Base-by-base conservation (phyloP, 2,888 invertebrate species). In the Yponomeuta sedellus region DNA sequence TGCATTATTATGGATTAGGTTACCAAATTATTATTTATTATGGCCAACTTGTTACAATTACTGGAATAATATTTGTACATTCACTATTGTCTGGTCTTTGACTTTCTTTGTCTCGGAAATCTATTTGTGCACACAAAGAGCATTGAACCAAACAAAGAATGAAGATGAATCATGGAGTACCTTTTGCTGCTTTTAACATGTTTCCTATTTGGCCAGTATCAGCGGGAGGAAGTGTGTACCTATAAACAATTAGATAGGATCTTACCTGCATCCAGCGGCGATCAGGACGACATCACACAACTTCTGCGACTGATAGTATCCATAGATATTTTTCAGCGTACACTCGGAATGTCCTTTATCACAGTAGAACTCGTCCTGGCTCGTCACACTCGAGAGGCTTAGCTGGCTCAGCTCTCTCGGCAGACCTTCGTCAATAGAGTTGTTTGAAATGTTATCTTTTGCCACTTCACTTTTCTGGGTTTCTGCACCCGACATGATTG, bases 231-330 rank as follows among this genome's bases (percentile, higher is more conserved):
- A 16, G 44, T 5, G 12, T 2, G 16, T 52, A 44, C 10, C 10
- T 10, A 52, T 52, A 52, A 16, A 16, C 44, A 52, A 52, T 52
- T 16, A 52, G 1, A 52, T 16, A 52, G 44, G 39, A 34, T 34
- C 80, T 74, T 77, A 93, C 94, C 93, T 93, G 83, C 92, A 92
- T 68, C 93, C 94, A 79, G 95, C 97, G 69, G 96, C 97, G 73
- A 97, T 94, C 28, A 98, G 93, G 22, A 94, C 94, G 64, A 98
- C 96, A 92, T 98, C 98, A 79, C 97, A 97, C 66, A 98, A 91
- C 83, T 96, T 95, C 75, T 96, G 94, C 68, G 95, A 94, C 77
- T 95, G 94, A 71, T 96, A 93, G 88, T 97, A 97, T 66, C 93
- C 92, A 80, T 95, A 95, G 94, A 98, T 96, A 77, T 95, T 95